Conservation (phyloP, 2,888 invertebrate genomes). For the Cancer borealis region DNA sequence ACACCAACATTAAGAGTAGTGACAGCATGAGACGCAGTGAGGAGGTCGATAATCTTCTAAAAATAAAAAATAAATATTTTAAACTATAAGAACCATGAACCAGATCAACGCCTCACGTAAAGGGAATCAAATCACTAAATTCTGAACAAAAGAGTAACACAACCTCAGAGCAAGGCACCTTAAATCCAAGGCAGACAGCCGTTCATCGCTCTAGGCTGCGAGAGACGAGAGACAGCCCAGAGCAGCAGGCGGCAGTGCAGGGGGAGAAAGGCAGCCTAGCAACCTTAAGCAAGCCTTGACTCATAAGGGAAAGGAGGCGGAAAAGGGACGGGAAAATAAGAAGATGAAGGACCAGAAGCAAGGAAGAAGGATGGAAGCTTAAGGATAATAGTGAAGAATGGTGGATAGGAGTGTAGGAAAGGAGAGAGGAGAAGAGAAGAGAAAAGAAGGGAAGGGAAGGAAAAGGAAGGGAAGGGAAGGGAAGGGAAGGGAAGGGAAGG, state of each 20-base stretch:
- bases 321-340: neutral
- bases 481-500: neutral
- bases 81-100: neutral
- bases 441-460: neutral
- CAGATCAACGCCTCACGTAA: neutral
- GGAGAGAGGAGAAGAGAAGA: neutral
- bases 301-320: too few relatives aligned
- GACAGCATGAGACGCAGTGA: too few relatives aligned
- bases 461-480: neutral
- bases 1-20: too few relatives aligned
- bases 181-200: neutral
- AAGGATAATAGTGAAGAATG: too few relatives aligned
- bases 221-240: neutral
- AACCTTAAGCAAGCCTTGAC: too few relatives aligned
- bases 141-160: neutral
- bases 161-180: neutral
- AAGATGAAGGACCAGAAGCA: too few relatives aligned
- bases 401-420: too few relatives aligned
- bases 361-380: too few relatives aligned
- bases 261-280: too few relatives aligned
- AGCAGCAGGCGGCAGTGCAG: neutral
- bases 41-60: too few relatives aligned
- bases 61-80: neutral
- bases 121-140: neutral
- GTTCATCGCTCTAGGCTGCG: neutral